Conservation (phyloP, 2,888 invertebrate genomes). For the Perdita meconis region DNA sequence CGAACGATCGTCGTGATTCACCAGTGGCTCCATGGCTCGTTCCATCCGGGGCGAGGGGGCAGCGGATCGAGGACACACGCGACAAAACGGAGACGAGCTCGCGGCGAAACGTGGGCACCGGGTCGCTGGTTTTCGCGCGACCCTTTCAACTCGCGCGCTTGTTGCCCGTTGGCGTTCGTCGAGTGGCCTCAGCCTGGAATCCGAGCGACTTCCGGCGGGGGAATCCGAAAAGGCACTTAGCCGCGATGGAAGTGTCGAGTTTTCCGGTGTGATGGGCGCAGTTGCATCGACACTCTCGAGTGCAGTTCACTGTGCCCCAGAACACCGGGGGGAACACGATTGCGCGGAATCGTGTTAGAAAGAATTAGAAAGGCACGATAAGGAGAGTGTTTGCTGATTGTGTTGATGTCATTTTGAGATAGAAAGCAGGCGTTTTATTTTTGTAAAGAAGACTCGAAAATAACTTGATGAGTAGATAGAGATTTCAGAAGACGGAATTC, state of each 20-base stretch:
- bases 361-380: not conserved
- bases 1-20: slow-evolving; percentile 64
- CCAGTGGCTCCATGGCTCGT: slow-evolving; percentile 46
- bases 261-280: slow-evolving; percentile 52
- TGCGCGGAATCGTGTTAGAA: not conserved
- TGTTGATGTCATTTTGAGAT: too few species aligned
- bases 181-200: slow-evolving; percentile 59
- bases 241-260: slow-evolving; percentile 50
- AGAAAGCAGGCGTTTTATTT: too few species aligned
- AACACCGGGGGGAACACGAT: not conserved
- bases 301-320: not conserved
- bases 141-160: slow-evolving; percentile 13
- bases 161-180: slow-evolving; percentile 1
- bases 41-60: slow-evolving; percentile 63
- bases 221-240: slow-evolving; percentile 78
- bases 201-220: slow-evolving; percentile 70
- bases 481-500: too few species aligned
- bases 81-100: slow-evolving; percentile 38
- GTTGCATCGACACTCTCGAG: not conserved
- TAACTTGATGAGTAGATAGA: too few species aligned
- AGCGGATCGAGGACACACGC: slow-evolving; percentile 62
- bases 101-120: slow-evolving; percentile 37
- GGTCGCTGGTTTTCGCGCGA: slow-evolving; percentile 14
- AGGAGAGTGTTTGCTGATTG: too few species aligned
- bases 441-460: too few species aligned